Evolutionary conservation across 2,888 invertebrate species (phyloP).

Genomic region (Calameuta filiformis): DNA sequence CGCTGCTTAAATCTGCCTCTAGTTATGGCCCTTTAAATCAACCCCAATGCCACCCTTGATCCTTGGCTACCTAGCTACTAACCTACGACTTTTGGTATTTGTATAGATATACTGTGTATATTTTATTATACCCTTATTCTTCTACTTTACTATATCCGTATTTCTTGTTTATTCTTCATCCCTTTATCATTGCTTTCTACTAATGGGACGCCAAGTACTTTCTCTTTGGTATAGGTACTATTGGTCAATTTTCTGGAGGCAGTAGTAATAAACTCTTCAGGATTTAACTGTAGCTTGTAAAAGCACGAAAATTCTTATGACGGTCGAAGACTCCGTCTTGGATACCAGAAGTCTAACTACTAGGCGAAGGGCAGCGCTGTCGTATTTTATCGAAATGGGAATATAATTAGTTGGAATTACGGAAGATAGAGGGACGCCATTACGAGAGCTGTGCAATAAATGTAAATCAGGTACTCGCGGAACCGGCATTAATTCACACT

Average conservation of each 20-base stretch:
- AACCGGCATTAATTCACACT: constrained; percentile 61
- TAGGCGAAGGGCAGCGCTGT: constrained; percentile 2
- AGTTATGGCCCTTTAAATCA: constrained; percentile 7
- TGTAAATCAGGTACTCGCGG: constrained; percentile 61
- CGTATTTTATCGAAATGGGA: constrained; percentile 61
- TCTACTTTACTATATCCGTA: not conserved
- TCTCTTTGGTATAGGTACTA: not conserved
- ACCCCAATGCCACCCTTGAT: not conserved
- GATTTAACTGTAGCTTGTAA: not conserved
- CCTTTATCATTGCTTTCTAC: not conserved
- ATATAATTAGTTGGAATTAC: constrained; percentile 64
- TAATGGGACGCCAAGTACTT: not conserved
- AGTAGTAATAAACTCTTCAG: not conserved
- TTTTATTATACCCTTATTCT: not conserved
- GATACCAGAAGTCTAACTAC: not conserved
- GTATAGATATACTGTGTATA: not conserved
- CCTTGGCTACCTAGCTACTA: not conserved
- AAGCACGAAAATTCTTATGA: not conserved
- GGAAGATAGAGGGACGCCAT: constrained; percentile 61
- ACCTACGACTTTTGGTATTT: not conserved
- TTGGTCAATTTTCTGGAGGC: not conserved
- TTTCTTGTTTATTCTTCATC: not conserved
- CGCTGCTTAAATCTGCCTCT: constrained; percentile 3
- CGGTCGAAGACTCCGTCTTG: not conserved
- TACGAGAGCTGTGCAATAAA: constrained; percentile 61